These are phyloP conservation scores for Thaumatotibia leucotreta DNA, from an alignment of 1,140 invertebrate genomes.

Conservation along the genomic window DNA sequence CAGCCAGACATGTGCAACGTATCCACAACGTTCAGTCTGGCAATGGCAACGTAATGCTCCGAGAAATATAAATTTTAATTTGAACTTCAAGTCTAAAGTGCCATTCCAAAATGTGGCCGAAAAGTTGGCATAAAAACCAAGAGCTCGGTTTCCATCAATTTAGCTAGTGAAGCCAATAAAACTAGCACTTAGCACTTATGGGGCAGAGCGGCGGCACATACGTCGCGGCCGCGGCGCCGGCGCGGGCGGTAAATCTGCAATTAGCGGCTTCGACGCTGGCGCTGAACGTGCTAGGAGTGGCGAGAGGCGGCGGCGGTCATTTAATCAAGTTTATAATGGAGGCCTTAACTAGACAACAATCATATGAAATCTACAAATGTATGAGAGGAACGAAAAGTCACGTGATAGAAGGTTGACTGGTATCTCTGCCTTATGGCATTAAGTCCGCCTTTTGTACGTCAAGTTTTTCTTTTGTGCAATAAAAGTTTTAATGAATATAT, in stretches of 20 bases:
- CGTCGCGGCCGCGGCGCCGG: not conserved
- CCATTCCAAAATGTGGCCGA: not conserved
- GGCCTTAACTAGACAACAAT: too few relatives aligned
- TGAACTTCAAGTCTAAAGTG: not conserved
- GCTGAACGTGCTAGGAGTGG: not conserved
- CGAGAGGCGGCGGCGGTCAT: not conserved
- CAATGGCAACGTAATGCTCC: not conserved
- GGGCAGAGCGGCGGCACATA: not conserved
- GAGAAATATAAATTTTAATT: not conserved
- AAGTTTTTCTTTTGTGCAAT: too few relatives aligned
- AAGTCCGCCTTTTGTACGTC: too few relatives aligned
- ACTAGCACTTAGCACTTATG: slow-evolving; percentile 18
- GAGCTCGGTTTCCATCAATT: not conserved
- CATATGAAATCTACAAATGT: too few relatives aligned
- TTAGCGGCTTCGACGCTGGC: not conserved
- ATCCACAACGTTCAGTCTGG: not conserved
- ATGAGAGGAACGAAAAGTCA: too few relatives aligned
- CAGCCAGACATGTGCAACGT: not conserved
- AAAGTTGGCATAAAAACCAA: not conserved
- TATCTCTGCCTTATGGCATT: too few relatives aligned
- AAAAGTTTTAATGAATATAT: too few relatives aligned
- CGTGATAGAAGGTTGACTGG: too few relatives aligned
- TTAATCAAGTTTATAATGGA: too few relatives aligned
- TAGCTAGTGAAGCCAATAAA: not conserved
- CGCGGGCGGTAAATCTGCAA: not conserved